Evolutionary conservation across 2,113 vertebrate genomes (phyloP).

Genomic region (Nibea albiflora): DNA sequence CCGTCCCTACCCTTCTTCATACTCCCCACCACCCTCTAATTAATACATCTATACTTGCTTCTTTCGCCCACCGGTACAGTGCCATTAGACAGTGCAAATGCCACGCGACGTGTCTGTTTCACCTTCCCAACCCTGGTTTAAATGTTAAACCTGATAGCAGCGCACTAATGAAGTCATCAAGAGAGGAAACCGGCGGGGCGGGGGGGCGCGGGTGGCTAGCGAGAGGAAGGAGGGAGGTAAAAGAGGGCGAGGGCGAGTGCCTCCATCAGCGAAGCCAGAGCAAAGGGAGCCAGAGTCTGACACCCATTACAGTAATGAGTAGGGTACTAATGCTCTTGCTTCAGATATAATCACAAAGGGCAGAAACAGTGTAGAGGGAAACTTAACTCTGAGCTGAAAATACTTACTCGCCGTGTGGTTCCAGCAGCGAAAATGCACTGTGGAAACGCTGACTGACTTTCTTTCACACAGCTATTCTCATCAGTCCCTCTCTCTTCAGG

Average conservation of each 20-base stretch:
- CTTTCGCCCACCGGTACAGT: conserved; percentile 50
- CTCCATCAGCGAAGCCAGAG: conserved; percentile 55
- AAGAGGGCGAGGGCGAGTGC: conserved; percentile 23
- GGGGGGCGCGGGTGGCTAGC: conserved; percentile 34
- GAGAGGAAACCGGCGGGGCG: conserved; percentile 53
- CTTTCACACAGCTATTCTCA: neutral
- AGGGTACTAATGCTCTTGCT: conserved; percentile 74
- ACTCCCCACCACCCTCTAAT: conserved; percentile 65
- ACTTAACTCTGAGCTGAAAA: conserved; percentile 54
- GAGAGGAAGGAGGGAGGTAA: conserved; percentile 30
- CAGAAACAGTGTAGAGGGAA: conserved; percentile 62
- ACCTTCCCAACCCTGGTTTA: conserved; percentile 83
- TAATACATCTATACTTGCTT: conserved; percentile 70
- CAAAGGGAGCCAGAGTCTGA: conserved; percentile 71
- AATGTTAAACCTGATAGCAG: conserved; percentile 85
- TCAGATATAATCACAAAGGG: conserved; percentile 76
- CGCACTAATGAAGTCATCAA: conserved; percentile 82
- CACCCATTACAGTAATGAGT: conserved; percentile 83
- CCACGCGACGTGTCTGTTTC: conserved; percentile 80
- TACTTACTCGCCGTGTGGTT: conserved; percentile 11
- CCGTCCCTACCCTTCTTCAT: conserved; percentile 15
- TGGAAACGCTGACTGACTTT: conserved; percentile 1
- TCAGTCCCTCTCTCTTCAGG: neutral
- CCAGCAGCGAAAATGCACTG: conserved; percentile 5
- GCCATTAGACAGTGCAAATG: conserved; percentile 83